Evolutionary conservation across 2,888 invertebrate species (phyloP).

Genomic region (Erynnis tages): DNA sequence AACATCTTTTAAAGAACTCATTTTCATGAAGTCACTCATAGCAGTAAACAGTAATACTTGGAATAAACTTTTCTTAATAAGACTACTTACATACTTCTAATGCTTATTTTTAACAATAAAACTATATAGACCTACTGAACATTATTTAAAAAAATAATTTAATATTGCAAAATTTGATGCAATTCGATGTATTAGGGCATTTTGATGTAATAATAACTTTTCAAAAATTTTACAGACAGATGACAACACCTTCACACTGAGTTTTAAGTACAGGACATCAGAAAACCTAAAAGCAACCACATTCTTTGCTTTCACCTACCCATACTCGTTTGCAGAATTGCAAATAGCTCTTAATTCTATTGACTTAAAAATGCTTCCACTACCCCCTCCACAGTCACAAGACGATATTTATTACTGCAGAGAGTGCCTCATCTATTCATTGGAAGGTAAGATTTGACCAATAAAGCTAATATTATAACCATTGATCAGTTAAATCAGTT

Average conservation of each 20-base stretch:
- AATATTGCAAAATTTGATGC: too few relatives aligned
- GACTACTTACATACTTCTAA: too few relatives aligned
- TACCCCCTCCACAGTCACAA: conserved; percentile 51
- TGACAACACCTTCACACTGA: conserved; percentile 87
- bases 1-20: too few relatives aligned
- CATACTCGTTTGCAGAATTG: conserved; percentile 91
- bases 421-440: conserved; percentile 89
- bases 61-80: too few relatives aligned
- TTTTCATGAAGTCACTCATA: too few relatives aligned
- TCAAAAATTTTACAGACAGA: conserved; percentile 79
- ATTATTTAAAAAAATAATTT: too few relatives aligned
- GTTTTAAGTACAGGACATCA: conserved; percentile 86
- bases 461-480: too few relatives aligned
- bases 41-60: too few relatives aligned
- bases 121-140: too few relatives aligned
- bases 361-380: conserved; percentile 82
- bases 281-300: conserved; percentile 87
- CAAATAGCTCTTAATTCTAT: conserved; percentile 87
- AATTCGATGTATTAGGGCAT: neutral
- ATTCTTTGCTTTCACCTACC: conserved; percentile 96
- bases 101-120: too few relatives aligned
- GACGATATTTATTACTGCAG: conserved; percentile 93
- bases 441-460: conserved; percentile 83
- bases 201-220: neutral
- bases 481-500: too few relatives aligned